Evolutionary conservation across 2,797 vertebrate species (phyloP), one percentile per base, ranked within the genome.

Genomic region (Gorsachius magnificus): DNA sequence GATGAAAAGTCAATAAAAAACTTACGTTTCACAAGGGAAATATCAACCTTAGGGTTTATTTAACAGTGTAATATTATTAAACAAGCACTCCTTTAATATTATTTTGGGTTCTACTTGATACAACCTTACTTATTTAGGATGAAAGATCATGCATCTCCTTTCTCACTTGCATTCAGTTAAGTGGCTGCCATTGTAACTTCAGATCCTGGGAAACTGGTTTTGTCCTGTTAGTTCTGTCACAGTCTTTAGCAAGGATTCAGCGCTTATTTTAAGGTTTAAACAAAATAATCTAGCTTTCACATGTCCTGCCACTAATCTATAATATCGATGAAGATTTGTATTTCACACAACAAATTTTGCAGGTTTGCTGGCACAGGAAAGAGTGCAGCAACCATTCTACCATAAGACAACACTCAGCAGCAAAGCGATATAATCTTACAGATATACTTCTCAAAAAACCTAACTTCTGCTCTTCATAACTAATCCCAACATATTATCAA

Each of bases 61-160:
- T 63, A 51, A 38, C 35, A 72, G 24, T 9, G 3, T 26, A 18
- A 29, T 77, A 11, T 51, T 60, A 45, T 41, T 76, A 60, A 79
- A 54, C 29, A 50, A 76, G 9, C 14, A 43, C 11, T 61, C 18
- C 28, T 72, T 81, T 21, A 50, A n/a, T 71, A n/a, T 63, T 66
- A 29, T 53, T 87, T 84, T 36, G 58, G 38, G 18, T 82, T 69
- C 57, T 81, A 13, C 28, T 61, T 7, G 6, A 24, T 35, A 63
- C 65, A 93, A 45, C 14, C 3, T 57, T 26, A 56, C 25, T 66
- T 66, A 28, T 5, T 26, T 81, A 51, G 41, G 38, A 46, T 0
- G 0, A 79, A 61, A 41, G 10, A 36, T 61, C 36, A 21, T 0
- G 0, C 41, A 16, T 61, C 38, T 33, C 15, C 5, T 70, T 91